phyloP scores from a whole-genome alignment of 2,113 vertebrate species.

The Candoia aspera region DNA sequence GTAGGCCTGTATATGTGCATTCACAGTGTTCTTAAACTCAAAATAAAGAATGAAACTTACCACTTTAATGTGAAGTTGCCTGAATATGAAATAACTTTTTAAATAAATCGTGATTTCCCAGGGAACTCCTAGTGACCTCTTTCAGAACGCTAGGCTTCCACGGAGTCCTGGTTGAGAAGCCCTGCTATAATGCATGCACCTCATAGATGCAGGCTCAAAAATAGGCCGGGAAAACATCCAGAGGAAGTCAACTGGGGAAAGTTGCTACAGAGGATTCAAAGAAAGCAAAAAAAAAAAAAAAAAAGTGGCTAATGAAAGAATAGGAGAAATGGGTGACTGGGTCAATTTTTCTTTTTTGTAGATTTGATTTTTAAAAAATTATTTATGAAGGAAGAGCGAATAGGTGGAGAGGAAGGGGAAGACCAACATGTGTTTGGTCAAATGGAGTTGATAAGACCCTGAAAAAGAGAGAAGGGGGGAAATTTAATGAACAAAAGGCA shows the following conservation, averaged over 20 bases:
- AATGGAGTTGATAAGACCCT: neutral
- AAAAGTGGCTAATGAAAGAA: neutral
- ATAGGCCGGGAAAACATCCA: neutral
- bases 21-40: too few species aligned
- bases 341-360: neutral
- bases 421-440: neutral
- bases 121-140: too few species aligned
- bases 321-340: neutral
- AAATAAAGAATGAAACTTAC: too few species aligned
- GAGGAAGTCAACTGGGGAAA: neutral
- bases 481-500: neutral
- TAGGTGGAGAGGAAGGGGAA: accelerated
- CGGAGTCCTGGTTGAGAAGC: too few species aligned
- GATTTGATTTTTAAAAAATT: neutral
- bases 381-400: neutral
- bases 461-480: neutral
- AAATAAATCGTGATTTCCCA: too few species aligned
- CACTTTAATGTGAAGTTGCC: too few species aligned
- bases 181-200: neutral
- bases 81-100: too few species aligned
- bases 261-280: neutral
- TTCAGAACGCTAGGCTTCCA: too few species aligned
- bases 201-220: neutral
- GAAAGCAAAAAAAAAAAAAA: neutral
- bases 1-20: too few species aligned